Evolutionary conservation across 2,888 invertebrate genomes (phyloP).

Genomic region (Alviniconcha strummeri): DNA sequence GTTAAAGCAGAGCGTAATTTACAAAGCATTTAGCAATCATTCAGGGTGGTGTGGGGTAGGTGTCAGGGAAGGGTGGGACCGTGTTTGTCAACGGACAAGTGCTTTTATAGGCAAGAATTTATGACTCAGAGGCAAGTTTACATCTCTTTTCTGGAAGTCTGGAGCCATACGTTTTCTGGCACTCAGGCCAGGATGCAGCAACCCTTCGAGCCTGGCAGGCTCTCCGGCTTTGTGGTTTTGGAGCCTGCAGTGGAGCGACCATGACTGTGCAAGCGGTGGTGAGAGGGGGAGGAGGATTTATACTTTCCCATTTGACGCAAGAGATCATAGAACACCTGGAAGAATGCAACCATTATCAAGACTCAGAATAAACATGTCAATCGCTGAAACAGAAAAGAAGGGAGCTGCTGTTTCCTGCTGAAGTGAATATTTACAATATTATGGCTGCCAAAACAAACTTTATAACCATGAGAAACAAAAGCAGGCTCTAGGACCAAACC

Average conservation of each 20-base stretch:
- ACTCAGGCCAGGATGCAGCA: constrained; percentile 23
- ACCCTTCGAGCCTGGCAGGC: constrained; percentile 20
- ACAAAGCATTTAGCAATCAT: too few species aligned
- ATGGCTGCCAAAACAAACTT: too few species aligned
- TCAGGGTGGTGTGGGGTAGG: neutral
- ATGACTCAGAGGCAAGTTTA: neutral
- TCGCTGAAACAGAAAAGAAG: neutral
- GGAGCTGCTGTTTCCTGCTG: neutral
- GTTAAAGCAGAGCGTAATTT: too few species aligned
- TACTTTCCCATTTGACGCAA: constrained; percentile 56
- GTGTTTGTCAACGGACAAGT: constrained; percentile 6
- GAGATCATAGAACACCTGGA: constrained; percentile 65
- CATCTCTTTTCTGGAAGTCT: neutral
- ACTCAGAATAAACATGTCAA: neutral
- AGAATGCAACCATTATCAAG: constrained; percentile 21
- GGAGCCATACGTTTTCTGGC: neutral
- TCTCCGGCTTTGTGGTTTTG: constrained; percentile 28
- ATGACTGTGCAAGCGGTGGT: constrained; percentile 2
- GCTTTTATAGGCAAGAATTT: neutral
- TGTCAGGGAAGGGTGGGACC: neutral
- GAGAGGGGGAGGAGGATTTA: constrained; percentile 41
- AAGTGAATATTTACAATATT: too few species aligned
- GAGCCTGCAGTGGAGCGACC: constrained; percentile 26
- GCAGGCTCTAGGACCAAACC: too few species aligned
- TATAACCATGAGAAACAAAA: too few species aligned